Base-by-base conservation (phyloP, 2,888 invertebrate species). In the Epistrophe eligans region DNA sequence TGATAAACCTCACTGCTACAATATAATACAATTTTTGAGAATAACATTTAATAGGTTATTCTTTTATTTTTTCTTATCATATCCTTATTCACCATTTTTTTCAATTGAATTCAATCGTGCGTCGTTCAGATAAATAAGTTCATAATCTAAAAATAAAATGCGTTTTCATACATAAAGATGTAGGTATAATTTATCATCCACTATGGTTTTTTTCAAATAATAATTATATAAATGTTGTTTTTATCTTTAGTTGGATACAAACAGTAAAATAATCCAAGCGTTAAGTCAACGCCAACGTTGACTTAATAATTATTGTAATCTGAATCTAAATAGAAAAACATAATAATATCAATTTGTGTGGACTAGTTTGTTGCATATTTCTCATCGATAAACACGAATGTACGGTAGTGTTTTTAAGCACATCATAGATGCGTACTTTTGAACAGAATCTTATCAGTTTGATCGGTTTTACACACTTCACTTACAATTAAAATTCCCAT, bases 271-370 rank as follows among this genome's bases (percentile, higher is more conserved):
- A 28, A 48, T 32, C 64, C 45, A 62, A 43, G 24, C 62, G 28
- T 45, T 48, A 45, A 32, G 43, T 64, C 45, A 64, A 45, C 45
- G 43, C 48, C 45, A 45, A 6, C 45, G 43, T 62, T 64, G 32
- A 64, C 64, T 45, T 7, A 62, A 43, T 43, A 32, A 32, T 10
- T 35, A 32, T 10, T 35, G n/a, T 35, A 5, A 58, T 58, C 35
- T 17, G 17, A 17, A 35, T 58, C 58, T 2, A 35, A 58, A 35
- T 17, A 58, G 4, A 35, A 35, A 58, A 38, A 35, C 35, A 17
- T 13, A 35, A 58, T 11, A 35, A 11, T n/a, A n/a, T n/a, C n/a
- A 38, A 35, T 58, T 38, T 11, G 11, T 24, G 9, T 43, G 62
- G 43, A 28, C n/a, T 66, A n/a, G 9, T 19, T 50, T 32, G 35